Evolutionary conservation across 2,113 vertebrate species (phyloP), one percentile per base, ranked within the genome.

Genomic region (Takifugu flavidus): DNA sequence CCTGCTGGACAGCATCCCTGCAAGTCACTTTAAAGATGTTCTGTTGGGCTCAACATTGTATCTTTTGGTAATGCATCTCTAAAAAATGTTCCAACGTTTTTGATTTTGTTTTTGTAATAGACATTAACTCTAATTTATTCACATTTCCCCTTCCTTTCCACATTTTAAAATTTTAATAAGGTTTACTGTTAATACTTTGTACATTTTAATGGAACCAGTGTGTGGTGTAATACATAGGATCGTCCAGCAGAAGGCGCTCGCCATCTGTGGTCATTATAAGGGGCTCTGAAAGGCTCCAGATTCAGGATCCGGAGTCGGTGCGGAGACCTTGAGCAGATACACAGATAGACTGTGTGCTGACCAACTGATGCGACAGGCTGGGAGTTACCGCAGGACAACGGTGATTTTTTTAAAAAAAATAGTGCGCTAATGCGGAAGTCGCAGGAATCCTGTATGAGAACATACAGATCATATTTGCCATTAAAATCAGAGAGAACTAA

Each of bases 381-480:
- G 27, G 11, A 49, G 13, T 11, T 46, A 2, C 26, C n/a, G 0
- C 39, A 27, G 39, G 10, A 10, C 13, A 52, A 7, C 2, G 47
- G 50, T 26, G 45, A 39, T 39, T 39, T 50, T 45, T 45, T 44
- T 43, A 47, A 47, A 47, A 12, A 42, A n/a, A 39, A 53, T 58
- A 45, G 13, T 27, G 15, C 44, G 4, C 34, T 57, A 60, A 7
- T 34, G 27, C 12, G 6, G 53, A 39, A 56, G n/a, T 28, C 1
- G 58, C 34, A 50, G 31, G n/a, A 61, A 29, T 43, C n/a, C 4
- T 26, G 13, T 20, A 28, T 0, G 25, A 45, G 31, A 51, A 0
- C 42, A 11, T 27, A 39, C 7, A 39, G 34, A 39, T 28, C 2
- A 56, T 13, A 72, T 82, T 86, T 87, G 76, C 80, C 53, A 72